Base-by-base conservation (phyloP, 2,113 vertebrate species). In the Podilymbus podiceps region DNA sequence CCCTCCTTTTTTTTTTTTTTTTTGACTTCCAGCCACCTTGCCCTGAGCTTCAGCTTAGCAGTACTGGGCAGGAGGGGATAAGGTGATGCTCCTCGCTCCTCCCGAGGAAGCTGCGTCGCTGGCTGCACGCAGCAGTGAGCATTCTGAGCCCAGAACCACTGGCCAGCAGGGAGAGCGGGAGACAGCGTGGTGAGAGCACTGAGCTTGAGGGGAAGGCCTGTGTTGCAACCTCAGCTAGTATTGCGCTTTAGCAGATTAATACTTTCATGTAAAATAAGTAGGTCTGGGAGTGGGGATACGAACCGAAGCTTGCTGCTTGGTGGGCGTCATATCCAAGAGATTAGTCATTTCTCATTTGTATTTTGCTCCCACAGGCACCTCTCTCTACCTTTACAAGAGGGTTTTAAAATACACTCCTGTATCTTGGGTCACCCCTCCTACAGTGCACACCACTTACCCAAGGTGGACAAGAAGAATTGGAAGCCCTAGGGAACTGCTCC, bases 111-210 rank as follows among this genome's bases (percentile, higher is more conserved):
- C 11, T 58, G 16, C 15, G 20, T 2, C 21, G 23, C 15, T 13
- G 13, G n/a, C n/a, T n/a, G n/a, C n/a, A n/a, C n/a, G n/a, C n/a
- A n/a, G n/a, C n/a, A n/a, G n/a, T n/a, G n/a, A n/a, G n/a, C n/a
- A n/a, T n/a, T n/a, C n/a, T 38, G 4, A 62, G 38, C 11, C 2
- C 30, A 73, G 40, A 53, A 31, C 15, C 62, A 12, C 63, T 3
- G 4, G 28, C 24, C 64, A 64, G 18, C 50, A 68, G 6, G 21
- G 9, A 18, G 28, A 73, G 68, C 11, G 15, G 44, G 73, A 5
- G 19, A 31, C n/a, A 47, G 21, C 3, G 15, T 0, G 2, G 8
- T 7, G 7, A 46, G 12, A 46, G 22, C 4, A 2, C 38, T 23
- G 35, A 69, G 28, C 23, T 46, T 30, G 8, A 69, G 20, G 8